These are phyloP conservation scores for Halcyon chelicuti DNA, from an alignment of 2,797 vertebrate species.

Conservation along the genomic window DNA sequence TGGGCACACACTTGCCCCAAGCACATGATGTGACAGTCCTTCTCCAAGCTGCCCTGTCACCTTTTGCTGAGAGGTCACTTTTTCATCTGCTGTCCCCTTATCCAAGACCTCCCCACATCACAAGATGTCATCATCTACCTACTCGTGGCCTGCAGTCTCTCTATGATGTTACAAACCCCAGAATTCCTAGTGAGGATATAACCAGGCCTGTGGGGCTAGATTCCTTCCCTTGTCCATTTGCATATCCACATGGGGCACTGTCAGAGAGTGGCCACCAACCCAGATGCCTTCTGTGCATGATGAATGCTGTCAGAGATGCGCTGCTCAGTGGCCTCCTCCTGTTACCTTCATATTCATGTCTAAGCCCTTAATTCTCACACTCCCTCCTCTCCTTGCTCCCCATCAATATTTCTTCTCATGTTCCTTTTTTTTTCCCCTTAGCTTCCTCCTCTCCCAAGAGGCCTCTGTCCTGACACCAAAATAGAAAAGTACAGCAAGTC, in stretches of 20 bases:
- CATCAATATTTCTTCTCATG: neutral
- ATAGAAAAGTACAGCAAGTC: neutral
- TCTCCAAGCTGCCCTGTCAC: neutral
- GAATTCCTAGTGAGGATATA: neutral
- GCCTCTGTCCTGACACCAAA: neutral
- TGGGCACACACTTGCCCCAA: neutral
- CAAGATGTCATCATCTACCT: neutral
- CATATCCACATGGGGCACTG: neutral
- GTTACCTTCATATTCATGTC: neutral
- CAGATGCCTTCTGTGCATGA: neutral
- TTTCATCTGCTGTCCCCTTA: neutral
- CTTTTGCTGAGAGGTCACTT: neutral
- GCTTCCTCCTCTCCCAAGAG: neutral
- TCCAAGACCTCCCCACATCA: neutral
- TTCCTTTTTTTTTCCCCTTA: neutral
- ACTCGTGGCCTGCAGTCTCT: fast-evolving
- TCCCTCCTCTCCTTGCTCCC: neutral
- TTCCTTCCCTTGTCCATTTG: neutral
- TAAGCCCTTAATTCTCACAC: neutral
- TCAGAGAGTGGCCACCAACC: neutral
- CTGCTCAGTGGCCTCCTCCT: neutral
- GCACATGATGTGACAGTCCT: neutral
- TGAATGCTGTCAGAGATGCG: neutral
- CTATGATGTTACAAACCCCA: neutral
- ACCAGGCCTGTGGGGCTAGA: neutral